A percentile compares a stretch with the other conserved stretches of the same genome.
These are phyloP conservation scores for Tolmerus cingulatus DNA, from an alignment of 2,888 invertebrate genomes.

Conservation along the genomic window DNA sequence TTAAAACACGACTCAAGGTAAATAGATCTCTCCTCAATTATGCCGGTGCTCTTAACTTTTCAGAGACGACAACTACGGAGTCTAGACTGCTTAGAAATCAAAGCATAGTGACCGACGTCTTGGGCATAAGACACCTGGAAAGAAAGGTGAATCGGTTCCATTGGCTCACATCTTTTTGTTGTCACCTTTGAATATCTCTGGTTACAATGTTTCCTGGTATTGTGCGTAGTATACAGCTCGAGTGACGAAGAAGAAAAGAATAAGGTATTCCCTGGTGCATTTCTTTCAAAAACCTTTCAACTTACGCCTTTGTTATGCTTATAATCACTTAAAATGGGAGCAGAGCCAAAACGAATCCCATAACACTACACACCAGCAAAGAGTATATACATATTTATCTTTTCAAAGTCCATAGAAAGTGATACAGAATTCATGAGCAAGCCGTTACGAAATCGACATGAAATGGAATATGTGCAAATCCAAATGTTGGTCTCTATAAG, in stretches of 20 bases:
- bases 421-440: constrained; percentile 20
- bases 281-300: not conserved
- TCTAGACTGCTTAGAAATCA: not conserved
- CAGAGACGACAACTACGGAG: not conserved
- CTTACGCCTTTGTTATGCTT: constrained; percentile 8
- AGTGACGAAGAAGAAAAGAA: not conserved
- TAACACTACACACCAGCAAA: not conserved
- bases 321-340: constrained; percentile 13
- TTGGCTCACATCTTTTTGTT: not conserved
- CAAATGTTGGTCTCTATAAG: not conserved
- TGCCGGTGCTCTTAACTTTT: not conserved
- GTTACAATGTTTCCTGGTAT: not conserved
- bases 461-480: not conserved
- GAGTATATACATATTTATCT: not conserved
- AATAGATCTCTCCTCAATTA: not conserved
- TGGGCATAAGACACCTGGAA: not conserved
- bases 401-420: not conserved
- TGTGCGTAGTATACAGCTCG: not conserved
- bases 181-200: not conserved
- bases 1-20: not conserved
- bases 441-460: not conserved
- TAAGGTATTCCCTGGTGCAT: constrained; percentile 3
- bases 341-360: not conserved
- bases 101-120: not conserved
- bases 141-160: not conserved